Evolutionary conservation across 2,113 vertebrate species (phyloP), one percentile per base, ranked within the genome.

Genomic region (Prionailurus bengalensis): DNA sequence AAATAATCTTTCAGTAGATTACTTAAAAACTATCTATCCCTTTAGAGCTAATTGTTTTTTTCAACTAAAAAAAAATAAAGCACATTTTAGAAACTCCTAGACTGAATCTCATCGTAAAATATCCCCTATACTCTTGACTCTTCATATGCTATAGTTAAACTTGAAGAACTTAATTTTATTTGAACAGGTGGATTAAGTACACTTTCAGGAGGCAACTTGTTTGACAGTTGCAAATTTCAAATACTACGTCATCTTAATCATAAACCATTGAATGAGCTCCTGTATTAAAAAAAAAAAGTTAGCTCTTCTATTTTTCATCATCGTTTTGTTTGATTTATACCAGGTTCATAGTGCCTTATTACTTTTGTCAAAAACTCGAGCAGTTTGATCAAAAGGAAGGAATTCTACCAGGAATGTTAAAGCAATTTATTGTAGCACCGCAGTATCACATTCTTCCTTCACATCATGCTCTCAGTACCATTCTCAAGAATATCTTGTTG

Each of bases 161-260:
- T 23, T 68, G 73, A 91, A 85, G 33, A 84, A 82, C 58, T 96
- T 61, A 61, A 68, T 95, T 92, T 71, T 61, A 45, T 91, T 68
- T 97, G 88, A 92, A 70, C 90, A 95, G 92, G 89, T 96, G 76
- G 90, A 51, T 96, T 90, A 68, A 93, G 85, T 71, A 68, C 88
- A 91, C 63, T 94, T 94, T 71, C 23, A 45, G 73, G 36, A 45
- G 89, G 19, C 85, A 94, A 97, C 90, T 96, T 95, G 70, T 96
- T 89, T 97, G 93, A 97, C 81, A 86, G 74, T 70, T 97, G 31
- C 42, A 68, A 31, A 90, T 96, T 82, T 89, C 25, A 27, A 36
- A 91, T 66, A 92, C 70, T 55, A 53, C 29, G 2, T 96, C n/a
- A 74, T 83, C 31, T 48, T 80, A 70, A 95, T 86, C 42, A 63